Evolutionary conservation across 2,797 vertebrate genomes (phyloP).

Genomic region (Syngnathus acus): DNA sequence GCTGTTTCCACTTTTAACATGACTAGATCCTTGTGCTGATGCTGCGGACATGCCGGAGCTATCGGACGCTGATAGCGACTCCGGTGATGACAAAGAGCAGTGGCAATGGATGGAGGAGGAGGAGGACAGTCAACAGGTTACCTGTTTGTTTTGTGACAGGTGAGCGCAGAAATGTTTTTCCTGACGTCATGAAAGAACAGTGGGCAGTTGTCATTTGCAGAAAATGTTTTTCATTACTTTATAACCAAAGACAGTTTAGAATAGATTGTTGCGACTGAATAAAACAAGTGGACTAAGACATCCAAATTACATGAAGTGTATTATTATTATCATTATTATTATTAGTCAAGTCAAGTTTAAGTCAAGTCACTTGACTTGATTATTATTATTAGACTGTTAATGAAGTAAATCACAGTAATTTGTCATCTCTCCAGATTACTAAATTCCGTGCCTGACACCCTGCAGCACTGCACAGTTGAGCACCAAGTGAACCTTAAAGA

Average conservation of each 20-base stretch:
- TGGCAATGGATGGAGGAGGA: conserved; percentile 67
- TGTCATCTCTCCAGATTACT: conserved; percentile 57
- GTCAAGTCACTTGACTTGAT: too few species aligned
- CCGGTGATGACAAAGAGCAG: conserved; percentile 63
- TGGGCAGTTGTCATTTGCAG: background rate
- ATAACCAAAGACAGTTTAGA: background rate
- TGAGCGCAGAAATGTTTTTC: conserved; percentile 32
- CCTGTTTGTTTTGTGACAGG: conserved; percentile 88
- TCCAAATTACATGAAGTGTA: background rate
- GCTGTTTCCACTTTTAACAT: background rate
- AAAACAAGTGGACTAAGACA: background rate
- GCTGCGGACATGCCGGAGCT: conserved; percentile 62
- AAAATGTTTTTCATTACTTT: background rate
- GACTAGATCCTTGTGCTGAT: conserved; percentile 16
- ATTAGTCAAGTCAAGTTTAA: too few species aligned
- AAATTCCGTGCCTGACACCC: conserved; percentile 66
- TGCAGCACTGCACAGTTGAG: conserved; percentile 79
- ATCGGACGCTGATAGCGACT: conserved; percentile 73
- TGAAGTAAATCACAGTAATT: background rate
- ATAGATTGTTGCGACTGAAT: background rate
- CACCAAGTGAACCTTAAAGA: conserved; percentile 73
- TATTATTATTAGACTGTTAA: background rate
- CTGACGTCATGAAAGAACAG: background rate
- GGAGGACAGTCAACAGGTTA: conserved; percentile 34
- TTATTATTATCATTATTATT: background rate